Evolutionary conservation across 2,113 vertebrate genomes (phyloP), one percentile per base, ranked within the genome.

Genomic region (Anseranas semipalmata): DNA sequence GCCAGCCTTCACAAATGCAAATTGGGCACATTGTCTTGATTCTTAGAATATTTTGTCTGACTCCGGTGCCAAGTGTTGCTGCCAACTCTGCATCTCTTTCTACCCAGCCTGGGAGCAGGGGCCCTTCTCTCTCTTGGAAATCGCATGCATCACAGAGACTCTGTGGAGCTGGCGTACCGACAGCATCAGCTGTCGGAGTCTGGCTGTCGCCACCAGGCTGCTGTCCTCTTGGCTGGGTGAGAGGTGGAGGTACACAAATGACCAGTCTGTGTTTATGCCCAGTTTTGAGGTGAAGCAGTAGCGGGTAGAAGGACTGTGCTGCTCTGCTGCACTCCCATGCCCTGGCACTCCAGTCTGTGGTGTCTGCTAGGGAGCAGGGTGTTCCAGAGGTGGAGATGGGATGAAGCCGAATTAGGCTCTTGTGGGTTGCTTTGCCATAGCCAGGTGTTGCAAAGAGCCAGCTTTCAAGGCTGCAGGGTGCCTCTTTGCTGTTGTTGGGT

Each of bases 41-140:
- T 91, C 85, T 93, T 88, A 59, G 72, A 83, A 87, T 88, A 76
- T 88, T 95, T 92, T 93, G 65, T 68, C 52, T 71, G 72, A 59
- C 32, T 85, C 21, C 74, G 33, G 28, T 86, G 95, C 82, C 78
- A 90, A 76, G 63, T 39, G 8, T 74, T 86, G 68, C 85, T 94
- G 95, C 88, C 90, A 94, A 1, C 60, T 90, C 71, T 67, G 25
- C 15, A 35, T 59, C 15, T 12, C 50, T 77, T 93, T 83, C 55
- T 88, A 65, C 46, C n/a, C 77, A 66, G 32, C n/a, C 66, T 85
- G 46, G 45, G 67, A 79, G 37, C 50, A 58, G 59, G 17, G 19
- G 25, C 82, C 50, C 37, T 85, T 85, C 75, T 88, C 20, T 89
- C 24, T 73, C 60, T 74, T 76, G 33, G 70, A 67, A 92, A 89